Evolutionary conservation across 2,113 vertebrate species (phyloP).

Genomic region (Pycnonotus jocosus): DNA sequence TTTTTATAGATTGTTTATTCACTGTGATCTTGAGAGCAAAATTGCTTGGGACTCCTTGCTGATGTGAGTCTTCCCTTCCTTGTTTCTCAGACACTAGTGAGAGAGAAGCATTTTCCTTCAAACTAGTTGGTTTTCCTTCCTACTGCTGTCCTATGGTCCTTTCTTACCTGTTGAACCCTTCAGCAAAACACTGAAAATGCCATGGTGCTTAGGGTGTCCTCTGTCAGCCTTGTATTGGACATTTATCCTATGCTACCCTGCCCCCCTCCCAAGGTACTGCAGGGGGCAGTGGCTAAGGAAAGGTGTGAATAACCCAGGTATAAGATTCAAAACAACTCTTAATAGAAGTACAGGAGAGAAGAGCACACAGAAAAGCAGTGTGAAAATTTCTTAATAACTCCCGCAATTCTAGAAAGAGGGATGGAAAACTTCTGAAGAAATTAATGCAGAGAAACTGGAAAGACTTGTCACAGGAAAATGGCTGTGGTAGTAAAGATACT

Average conservation of each 20-base stretch:
- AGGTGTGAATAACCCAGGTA: not conserved
- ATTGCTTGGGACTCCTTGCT: not conserved
- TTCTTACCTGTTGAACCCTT: not conserved
- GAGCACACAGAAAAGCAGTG: not conserved
- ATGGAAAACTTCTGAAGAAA: not conserved
- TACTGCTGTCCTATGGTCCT: not conserved
- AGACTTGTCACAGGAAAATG: not conserved
- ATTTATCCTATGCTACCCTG: not conserved
- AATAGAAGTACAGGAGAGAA: not conserved
- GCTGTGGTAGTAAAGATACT: not conserved
- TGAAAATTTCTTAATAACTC: not conserved
- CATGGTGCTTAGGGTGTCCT: not conserved
- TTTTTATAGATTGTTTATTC: not conserved
- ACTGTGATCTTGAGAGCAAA: not conserved
- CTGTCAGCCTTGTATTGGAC: not conserved
- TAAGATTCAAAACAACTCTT: not conserved
- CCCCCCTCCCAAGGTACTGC: not conserved
- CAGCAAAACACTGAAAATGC: not conserved
- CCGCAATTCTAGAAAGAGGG: not conserved
- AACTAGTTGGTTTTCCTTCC: not conserved
- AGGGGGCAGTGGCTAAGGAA: not conserved
- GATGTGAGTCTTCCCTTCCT: not conserved
- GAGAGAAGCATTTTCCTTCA: not conserved
- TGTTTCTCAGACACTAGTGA: not conserved
- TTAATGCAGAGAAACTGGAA: not conserved